These are phyloP conservation scores for Smutsia temminckii DNA, from an alignment of 2,797 vertebrate genomes.

Conservation along the genomic window DNA sequence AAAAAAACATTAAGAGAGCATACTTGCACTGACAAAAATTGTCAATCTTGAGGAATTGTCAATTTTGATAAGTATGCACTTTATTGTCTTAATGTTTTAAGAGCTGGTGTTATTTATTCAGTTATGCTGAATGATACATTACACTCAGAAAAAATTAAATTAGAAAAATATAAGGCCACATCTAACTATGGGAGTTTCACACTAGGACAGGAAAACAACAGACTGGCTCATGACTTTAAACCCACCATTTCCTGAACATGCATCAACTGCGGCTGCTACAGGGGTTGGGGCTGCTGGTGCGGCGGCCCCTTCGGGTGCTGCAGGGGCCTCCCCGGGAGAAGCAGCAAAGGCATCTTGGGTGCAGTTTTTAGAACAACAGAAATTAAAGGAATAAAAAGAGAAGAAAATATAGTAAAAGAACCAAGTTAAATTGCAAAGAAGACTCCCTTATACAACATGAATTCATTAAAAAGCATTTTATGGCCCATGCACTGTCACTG, in stretches of 20 bases:
- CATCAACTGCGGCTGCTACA: constrained; percentile 94
- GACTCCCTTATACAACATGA: constrained; percentile 88
- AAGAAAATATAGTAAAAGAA: constrained; percentile 89
- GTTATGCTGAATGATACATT: constrained; percentile 56
- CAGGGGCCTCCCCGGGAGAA: constrained; percentile 96
- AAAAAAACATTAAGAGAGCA: constrained; percentile 71
- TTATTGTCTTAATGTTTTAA: constrained; percentile 76
- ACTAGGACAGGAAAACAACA: constrained; percentile 76
- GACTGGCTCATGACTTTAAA: constrained; percentile 85
- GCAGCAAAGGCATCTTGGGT: constrained; percentile 98
- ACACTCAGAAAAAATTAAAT: constrained; percentile 58
- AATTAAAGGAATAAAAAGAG: constrained; percentile 86
- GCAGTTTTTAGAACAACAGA: constrained; percentile 85
- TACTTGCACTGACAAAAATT: constrained; percentile 70
- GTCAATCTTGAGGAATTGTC: constrained; percentile 77
- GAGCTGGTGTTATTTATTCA: constrained; percentile 58
- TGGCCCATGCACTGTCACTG: constrained; percentile 59
- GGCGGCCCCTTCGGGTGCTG: constrained; percentile 91
- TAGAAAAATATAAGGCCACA: constrained; percentile 81
- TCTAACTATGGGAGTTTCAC: constrained; percentile 84
- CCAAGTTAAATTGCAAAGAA: constrained; percentile 85
- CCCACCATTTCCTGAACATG: constrained; percentile 99
- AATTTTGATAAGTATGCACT: constrained; percentile 82
- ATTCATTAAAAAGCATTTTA: constrained; percentile 67
- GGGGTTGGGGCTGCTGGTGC: constrained; percentile 89